Evolutionary conservation across 2,797 vertebrate genomes (phyloP), one percentile per base, ranked within the genome.

Genomic region (Pseudomugil tenellus): DNA sequence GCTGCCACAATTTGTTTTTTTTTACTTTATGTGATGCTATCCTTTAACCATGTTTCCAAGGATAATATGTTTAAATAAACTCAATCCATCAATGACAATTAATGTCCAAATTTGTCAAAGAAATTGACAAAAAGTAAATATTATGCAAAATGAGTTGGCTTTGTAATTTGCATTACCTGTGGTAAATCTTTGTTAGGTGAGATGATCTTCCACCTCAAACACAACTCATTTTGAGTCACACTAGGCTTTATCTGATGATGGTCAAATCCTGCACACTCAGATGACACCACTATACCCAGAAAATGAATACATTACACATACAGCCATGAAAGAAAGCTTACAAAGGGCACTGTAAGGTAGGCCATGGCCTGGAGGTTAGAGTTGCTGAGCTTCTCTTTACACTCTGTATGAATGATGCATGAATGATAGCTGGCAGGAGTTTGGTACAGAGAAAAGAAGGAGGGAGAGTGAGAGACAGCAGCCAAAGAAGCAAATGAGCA

Each of bases 381-480:
- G 83, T 73, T 84, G 84, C 84, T 84, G 82, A 84, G 78, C 75
- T 88, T 79, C 78, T 76, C 72, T 80, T 85, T 80, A 74, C 48
- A 56, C 51, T 63, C 63, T 74, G 78, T 84, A 89, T 92, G 85
- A 90, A 93, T 92, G 88, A 92, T 91, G 88, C 79, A 91, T 89
- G 74, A 62, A 55, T 46, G 67, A 58, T 41, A 26, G 67, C 73
- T 64, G 60, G 71, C 70, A 85, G 66, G 29, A 77, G 66, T 71
- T 83, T 31, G 68, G 72, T 64, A 32, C 2, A 0, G 51, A 58
- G 52, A n/a, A 31, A 32, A 19, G 41, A 60, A 72, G 56, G 84
- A 62, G 63, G 70, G 69, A 26, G 72, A 73, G 63, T 70, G 66
- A 78, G 75, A 70, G 65, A 79, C 69, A 72, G 83, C 68, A 89